These are phyloP conservation scores for Neoitamus cyanurus DNA, from an alignment of 2,888 invertebrate genomes.

Conservation along the genomic window DNA sequence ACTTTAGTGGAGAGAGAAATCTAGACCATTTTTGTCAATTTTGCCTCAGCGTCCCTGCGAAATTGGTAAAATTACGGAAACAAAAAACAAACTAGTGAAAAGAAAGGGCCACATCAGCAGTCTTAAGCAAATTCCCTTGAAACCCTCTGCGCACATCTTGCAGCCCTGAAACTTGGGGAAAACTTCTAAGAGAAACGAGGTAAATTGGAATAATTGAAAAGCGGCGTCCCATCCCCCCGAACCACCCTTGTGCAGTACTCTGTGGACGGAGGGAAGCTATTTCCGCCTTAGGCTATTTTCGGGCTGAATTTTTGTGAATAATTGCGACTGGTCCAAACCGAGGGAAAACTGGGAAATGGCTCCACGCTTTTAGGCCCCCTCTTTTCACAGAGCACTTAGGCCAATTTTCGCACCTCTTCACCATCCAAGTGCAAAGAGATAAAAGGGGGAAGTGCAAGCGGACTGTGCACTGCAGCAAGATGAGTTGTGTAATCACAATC, in stretches of 20 bases:
- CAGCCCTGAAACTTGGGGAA: conserved; percentile 11
- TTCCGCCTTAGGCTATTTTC: not conserved
- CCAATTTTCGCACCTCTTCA: conserved; percentile 16
- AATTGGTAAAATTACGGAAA: not conserved
- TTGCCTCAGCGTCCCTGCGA: not conserved
- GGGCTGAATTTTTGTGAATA: not conserved
- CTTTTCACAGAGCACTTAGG: not conserved
- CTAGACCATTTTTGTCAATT: not conserved
- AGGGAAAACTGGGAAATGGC: not conserved
- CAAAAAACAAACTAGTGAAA: not conserved
- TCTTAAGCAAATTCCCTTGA: not conserved
- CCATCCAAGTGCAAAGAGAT: not conserved
- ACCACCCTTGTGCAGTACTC: not conserved
- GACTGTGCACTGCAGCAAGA: conserved; percentile 6
- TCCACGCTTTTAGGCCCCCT: not conserved
- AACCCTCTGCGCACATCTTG: conserved; percentile 25
- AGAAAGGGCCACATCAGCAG: not conserved
- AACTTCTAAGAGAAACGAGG: conserved; percentile 18
- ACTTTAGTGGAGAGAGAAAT: not conserved
- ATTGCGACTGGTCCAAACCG: not conserved
- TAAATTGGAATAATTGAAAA: conserved; percentile 39
- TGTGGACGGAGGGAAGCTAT: not conserved
- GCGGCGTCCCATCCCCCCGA: not conserved
- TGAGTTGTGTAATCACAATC: conserved; percentile 29
- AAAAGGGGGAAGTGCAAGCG: not conserved